These are phyloP conservation scores for Muscicapa adusta DNA, from an alignment of 2,113 vertebrate genomes.

Conservation along the genomic window DNA sequence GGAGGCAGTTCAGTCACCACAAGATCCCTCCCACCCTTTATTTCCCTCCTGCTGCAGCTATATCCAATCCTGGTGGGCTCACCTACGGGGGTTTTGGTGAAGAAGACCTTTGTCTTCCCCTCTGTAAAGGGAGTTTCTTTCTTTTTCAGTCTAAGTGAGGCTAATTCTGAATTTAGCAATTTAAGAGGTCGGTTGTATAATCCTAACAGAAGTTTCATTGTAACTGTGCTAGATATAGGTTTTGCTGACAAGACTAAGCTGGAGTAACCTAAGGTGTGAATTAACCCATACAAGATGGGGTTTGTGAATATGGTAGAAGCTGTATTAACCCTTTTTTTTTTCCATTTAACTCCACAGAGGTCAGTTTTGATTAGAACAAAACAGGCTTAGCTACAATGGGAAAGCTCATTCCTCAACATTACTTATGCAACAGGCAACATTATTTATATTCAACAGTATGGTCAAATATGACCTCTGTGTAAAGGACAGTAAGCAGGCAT, in stretches of 20 bases:
- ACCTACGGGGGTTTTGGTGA: background rate
- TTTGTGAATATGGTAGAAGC: background rate
- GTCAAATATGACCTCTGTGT: background rate
- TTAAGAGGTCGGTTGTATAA: background rate
- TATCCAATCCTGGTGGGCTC: background rate
- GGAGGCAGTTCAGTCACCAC: background rate
- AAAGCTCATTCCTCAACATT: background rate
- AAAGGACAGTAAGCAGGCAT: background rate
- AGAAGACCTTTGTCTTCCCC: background rate
- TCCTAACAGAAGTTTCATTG: background rate
- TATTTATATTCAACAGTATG: background rate
- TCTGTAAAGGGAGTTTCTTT: background rate
- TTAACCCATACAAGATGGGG: background rate
- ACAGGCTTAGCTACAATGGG: background rate
- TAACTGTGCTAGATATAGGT: accelerated
- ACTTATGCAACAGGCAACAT: background rate
- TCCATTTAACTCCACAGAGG: background rate
- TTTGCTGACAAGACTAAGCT: background rate
- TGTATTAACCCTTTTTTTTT: background rate
- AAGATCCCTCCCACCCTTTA: background rate
- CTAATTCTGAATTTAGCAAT: background rate
- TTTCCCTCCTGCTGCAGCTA: background rate
- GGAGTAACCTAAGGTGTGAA: background rate
- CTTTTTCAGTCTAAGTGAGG: background rate
- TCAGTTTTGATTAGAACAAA: background rate